Percentiles rank a stretch among this genome's conserved stretches.
phyloP scores from a whole-genome alignment of 2,888 invertebrate genomes.

The Oligia fasciuncula region DNA sequence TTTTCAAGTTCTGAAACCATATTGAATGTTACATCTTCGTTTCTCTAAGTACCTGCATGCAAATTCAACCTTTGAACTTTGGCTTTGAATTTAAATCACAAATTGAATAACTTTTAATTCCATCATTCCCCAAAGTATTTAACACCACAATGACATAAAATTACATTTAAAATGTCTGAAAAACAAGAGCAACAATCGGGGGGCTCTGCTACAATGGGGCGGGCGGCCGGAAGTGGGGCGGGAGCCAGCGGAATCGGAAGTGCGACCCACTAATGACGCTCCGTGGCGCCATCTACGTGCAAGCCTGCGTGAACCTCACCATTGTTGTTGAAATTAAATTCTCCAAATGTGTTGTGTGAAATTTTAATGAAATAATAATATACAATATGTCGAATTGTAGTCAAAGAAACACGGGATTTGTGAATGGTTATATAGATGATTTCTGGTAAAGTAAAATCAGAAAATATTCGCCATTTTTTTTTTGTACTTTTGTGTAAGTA shows the following conservation, averaged over 20 bases:
- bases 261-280: slow-evolving; percentile 80
- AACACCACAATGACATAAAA: slow-evolving; percentile 57
- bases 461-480: not conserved
- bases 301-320: slow-evolving; percentile 63
- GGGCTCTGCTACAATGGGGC: slow-evolving; percentile 62
- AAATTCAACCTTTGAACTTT: slow-evolving; percentile 13
- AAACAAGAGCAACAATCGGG: slow-evolving; percentile 68
- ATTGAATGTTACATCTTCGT: not conserved
- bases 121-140: slow-evolving; percentile 36
- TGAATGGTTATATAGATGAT: not conserved
- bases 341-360: slow-evolving; percentile 48
- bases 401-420: not conserved
- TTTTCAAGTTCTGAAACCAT: not conserved
- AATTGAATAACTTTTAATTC: slow-evolving; percentile 29
- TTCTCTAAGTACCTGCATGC: not conserved
- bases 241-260: slow-evolving; percentile 74
- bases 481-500: not conserved
- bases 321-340: slow-evolving; percentile 61
- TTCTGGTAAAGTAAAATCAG: not conserved
- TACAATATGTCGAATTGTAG: not conserved
- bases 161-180: slow-evolving; percentile 63
- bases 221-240: slow-evolving; percentile 66
- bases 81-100: slow-evolving; percentile 15
- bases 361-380: slow-evolving; percentile 28
- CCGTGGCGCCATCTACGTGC: slow-evolving; percentile 77